A percentile compares a stretch with the other conserved stretches of the same genome.
Evolutionary conservation across 2,888 invertebrate genomes (phyloP).

Genomic region (Tholera decimalis): DNA sequence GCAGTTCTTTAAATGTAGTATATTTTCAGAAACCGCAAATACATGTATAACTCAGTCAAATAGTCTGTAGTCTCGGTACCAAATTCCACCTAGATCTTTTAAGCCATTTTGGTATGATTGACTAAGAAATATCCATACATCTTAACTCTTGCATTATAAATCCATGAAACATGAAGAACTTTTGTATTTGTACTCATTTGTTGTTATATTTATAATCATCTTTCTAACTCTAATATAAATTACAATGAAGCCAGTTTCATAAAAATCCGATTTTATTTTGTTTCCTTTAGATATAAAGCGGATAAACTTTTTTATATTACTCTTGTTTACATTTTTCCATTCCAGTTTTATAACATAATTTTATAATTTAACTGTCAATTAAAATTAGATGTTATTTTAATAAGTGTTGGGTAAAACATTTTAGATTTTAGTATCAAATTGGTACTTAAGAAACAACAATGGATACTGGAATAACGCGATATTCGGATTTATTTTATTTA

Average conservation of each 20-base stretch:
- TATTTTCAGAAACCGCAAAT: no score
- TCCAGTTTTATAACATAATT: background rate
- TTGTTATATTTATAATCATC: constrained; percentile 1
- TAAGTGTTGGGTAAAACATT: constrained; percentile 1
- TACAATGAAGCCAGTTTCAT: background rate
- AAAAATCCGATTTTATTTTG: background rate
- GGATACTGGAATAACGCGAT: constrained; percentile 1
- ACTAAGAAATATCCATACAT: no score
- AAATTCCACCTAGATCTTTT: no score
- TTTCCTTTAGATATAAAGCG: background rate
- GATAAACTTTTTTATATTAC: constrained; percentile 1
- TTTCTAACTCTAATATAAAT: background rate
- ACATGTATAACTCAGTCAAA: no score
- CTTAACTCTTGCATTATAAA: no score
- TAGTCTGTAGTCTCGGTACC: no score
- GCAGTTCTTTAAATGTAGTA: no score
- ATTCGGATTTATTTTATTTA: constrained; percentile 13
- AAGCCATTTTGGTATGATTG: no score
- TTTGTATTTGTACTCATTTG: constrained; percentile 6
- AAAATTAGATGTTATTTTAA: constrained; percentile 6
- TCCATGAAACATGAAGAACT: no score
- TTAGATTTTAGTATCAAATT: constrained; percentile 2
- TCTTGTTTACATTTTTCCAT: constrained; percentile 9
- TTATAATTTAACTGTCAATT: constrained; percentile 2
- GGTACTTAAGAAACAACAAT: constrained; percentile 4